Evolutionary conservation across 2,113 vertebrate genomes (phyloP).

Genomic region (Lanius ludovicianus): DNA sequence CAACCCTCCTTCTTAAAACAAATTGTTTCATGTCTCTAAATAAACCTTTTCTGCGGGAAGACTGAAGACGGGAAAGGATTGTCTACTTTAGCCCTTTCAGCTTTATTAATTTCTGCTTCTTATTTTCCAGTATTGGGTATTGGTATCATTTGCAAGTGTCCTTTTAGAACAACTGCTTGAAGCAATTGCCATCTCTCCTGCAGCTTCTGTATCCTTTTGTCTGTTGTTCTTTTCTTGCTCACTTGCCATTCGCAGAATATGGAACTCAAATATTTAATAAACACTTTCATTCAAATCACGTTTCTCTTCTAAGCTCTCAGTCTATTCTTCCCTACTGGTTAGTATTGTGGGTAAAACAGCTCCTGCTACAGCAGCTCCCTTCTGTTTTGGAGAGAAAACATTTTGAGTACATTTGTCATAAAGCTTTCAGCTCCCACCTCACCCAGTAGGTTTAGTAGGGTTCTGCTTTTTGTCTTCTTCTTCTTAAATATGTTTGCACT

Average conservation of each 20-base stretch:
- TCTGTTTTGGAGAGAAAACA: neutral
- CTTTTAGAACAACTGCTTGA: neutral
- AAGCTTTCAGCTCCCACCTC: neutral
- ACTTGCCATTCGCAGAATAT: neutral
- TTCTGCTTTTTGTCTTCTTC: neutral
- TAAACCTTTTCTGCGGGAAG: neutral
- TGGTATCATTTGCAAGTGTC: neutral
- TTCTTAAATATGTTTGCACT: neutral
- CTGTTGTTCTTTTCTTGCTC: neutral
- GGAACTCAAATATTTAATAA: neutral
- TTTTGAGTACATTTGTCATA: neutral
- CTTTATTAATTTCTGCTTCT: neutral
- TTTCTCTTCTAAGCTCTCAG: neutral
- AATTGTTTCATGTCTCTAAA: neutral
- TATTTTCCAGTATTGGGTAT: neutral
- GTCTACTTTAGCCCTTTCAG: neutral
- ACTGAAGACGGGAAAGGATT: neutral
- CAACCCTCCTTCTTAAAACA: neutral
- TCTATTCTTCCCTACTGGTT: neutral
- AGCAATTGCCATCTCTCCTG: neutral
- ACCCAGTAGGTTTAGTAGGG: neutral
- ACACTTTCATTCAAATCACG: neutral
- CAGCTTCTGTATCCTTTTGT: neutral
- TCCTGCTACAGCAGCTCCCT: neutral
- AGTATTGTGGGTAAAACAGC: neutral